Conservation (phyloP, 2,888 invertebrate species). For the Synanthedon formicaeformis region DNA sequence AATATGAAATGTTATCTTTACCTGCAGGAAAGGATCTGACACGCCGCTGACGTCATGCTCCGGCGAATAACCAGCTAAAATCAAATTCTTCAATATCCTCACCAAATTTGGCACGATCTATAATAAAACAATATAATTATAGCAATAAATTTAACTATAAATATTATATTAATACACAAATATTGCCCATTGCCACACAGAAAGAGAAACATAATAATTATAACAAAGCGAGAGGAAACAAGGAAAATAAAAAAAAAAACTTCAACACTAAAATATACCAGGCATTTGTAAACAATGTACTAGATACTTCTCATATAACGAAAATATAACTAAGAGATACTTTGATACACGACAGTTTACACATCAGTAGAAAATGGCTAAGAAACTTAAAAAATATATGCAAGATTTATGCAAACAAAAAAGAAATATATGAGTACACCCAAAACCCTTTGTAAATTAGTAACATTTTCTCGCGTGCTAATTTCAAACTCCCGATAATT, state of each 20-base stretch:
- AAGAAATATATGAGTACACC: background rate
- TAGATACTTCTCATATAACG: constrained; percentile 19
- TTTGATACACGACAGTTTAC: constrained; percentile 9
- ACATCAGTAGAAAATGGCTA: background rate
- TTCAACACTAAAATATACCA: background rate
- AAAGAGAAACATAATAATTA: constrained; percentile 11
- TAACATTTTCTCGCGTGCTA: constrained; percentile 23
- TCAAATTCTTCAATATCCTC: constrained; percentile 96
- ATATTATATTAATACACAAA: constrained; percentile 15
- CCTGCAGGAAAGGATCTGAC: constrained; percentile 99
- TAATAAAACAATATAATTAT: constrained; percentile 31
- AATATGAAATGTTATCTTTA: constrained; percentile 30
- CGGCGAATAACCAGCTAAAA: constrained; percentile 98
- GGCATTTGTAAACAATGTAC: constrained; percentile 10
- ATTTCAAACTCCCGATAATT: constrained; percentile 11
- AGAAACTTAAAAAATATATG: background rate
- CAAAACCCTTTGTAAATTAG: constrained; percentile 12
- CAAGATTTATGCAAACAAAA: background rate
- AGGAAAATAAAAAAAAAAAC: constrained; percentile 1
- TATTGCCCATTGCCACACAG: constrained; percentile 27
- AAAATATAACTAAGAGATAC: constrained; percentile 11
- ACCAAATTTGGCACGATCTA: constrained; percentile 99
- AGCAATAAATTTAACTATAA: constrained; percentile 8
- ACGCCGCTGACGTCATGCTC: constrained; percentile 99
- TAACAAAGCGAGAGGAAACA: constrained; percentile 33